These are phyloP conservation scores for Aethina tumida DNA, from an alignment of 1,140 invertebrate genomes.

Conservation along the genomic window DNA sequence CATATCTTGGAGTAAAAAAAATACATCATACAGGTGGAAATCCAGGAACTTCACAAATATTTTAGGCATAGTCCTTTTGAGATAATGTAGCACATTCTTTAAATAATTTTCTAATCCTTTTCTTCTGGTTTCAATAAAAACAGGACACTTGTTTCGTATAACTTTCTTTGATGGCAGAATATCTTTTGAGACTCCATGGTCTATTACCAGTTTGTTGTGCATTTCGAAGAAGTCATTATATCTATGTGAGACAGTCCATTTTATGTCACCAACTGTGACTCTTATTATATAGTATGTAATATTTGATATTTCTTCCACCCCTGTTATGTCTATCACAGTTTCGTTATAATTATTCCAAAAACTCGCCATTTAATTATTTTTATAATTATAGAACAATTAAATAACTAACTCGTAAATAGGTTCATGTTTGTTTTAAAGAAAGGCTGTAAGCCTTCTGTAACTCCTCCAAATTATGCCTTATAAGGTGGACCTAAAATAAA, in stretches of 20 bases:
- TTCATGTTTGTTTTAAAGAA: no score
- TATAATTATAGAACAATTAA: no score
- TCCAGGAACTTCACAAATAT: conserved; percentile 68
- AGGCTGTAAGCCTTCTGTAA: no score
- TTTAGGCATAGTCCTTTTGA: conserved; percentile 63
- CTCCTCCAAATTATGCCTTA: no score
- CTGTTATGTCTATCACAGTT: conserved; percentile 48
- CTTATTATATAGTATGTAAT: conserved; percentile 60
- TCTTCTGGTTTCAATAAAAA: conserved; percentile 77
- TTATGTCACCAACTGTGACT: conserved; percentile 54
- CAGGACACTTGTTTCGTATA: conserved; percentile 51
- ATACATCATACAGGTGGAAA: conserved; percentile 74
- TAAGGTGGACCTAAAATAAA: no score
- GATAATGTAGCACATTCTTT: conserved; percentile 60
- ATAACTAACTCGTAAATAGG: no score
- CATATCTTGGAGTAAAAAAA: conserved; percentile 68
- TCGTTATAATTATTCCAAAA: conserved; percentile 48
- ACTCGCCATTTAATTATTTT: conserved; percentile 57
- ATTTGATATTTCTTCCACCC: conserved; percentile 41
- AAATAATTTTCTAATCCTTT: conserved; percentile 72
- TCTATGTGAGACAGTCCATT: conserved; percentile 74
- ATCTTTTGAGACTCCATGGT: conserved; percentile 71
- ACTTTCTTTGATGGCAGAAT: conserved; percentile 86
- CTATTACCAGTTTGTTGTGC: conserved; percentile 67
- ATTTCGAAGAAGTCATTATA: conserved; percentile 85